Conservation (phyloP, 2,888 invertebrate genomes). For the Leptothorax acervorum region DNA sequence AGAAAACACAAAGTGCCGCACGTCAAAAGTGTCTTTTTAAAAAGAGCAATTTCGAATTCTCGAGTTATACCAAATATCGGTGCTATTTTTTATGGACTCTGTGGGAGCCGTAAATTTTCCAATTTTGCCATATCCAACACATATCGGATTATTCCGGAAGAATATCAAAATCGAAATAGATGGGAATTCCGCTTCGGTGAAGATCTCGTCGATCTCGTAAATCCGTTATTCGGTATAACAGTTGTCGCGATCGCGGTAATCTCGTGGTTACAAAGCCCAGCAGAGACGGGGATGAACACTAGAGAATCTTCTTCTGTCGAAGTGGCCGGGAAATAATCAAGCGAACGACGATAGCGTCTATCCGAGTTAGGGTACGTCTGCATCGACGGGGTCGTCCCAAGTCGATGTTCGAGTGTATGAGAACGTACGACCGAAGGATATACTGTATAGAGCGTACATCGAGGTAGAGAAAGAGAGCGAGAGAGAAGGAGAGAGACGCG, state of each 20-base stretch:
- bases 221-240: conserved; percentile 71
- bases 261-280: conserved; percentile 28
- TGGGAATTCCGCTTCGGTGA: background rate
- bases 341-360: conserved; percentile 63
- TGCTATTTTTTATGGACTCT: background rate
- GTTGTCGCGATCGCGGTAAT: conserved; percentile 62
- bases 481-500: background rate
- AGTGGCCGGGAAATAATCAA: conserved; percentile 74
- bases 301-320: conserved; percentile 6
- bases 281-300: background rate
- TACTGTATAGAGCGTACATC: background rate
- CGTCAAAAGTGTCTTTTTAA: background rate
- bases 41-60: background rate
- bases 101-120: background rate
- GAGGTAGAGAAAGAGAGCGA: background rate
- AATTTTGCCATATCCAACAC: conserved; percentile 7
- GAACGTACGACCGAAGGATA: conserved; percentile 62
- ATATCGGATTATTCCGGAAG: background rate
- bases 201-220: conserved; percentile 60
- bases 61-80: background rate
- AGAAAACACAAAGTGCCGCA: background rate
- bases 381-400: conserved; percentile 2
- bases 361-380: conserved; percentile 13
- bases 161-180: background rate
- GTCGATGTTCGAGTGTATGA: conserved; percentile 50